Evolutionary conservation across 1,140 invertebrate species (phyloP), one percentile per base, ranked within the genome.

Genomic region (Drosophila fuyamai): DNA sequence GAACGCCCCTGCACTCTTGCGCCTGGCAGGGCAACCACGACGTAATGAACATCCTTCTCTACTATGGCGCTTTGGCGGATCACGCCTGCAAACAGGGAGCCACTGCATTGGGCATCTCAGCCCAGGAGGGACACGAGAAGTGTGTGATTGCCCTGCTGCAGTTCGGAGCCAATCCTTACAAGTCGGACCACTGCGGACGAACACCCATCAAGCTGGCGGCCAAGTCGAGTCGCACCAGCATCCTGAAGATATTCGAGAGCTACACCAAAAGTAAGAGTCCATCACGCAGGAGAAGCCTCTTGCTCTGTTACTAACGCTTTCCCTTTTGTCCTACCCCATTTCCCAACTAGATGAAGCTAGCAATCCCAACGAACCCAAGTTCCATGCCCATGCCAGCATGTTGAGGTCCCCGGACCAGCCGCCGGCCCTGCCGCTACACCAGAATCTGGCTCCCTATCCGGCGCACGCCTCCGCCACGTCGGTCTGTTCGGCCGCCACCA

Each of bases 31-130:
- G 98, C 8, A 97, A 98, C 81, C 95, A 95, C 23, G 94, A 95
- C 56, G 97, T 98, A 40, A 97, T 99, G 44, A 94, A 96, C 54
- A 93, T 98, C 40, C 93, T 99, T 9, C 93, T 98, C 13, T 95
- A 96, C 84, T 94, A 95, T 76, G 95, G 96, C 5, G 96, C 97
- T 0, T 93, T 94, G 62, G 96, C 97, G 13, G 96, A 98, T 93
- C 97, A 98, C 88, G 96, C 97, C 8, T 99, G 98, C 91, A 98
- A 98, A 92, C 96, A 97, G 93, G 98, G 98, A 36, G 98, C 98
- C 38, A 99, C 98, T 50, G 97, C 98, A 40, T 93, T 99, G 61
- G 96, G 96, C 62, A 97, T 97, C 54, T 96, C 96, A 0, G 96
- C 96, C 1, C 96, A 97, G 92, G 96, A 99, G 93, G 98, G 98